A percentile compares a stretch with the other conserved stretches of the same genome.
Evolutionary conservation across 2,797 vertebrate species (phyloP).

Genomic region (Enteromius argenteus): DNA sequence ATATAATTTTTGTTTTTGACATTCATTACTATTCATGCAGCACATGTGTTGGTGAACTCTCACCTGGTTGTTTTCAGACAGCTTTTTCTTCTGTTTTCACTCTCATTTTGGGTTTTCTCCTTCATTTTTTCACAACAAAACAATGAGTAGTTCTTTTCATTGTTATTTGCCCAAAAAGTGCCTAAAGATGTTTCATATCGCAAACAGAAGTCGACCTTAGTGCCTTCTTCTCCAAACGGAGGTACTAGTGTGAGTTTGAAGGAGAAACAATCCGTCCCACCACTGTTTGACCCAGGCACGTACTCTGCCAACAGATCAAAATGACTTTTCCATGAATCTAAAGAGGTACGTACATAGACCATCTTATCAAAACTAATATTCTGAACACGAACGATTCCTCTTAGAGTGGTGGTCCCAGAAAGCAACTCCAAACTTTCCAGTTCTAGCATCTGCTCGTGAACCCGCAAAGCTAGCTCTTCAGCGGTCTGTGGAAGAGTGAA

Average conservation of each 20-base stretch:
- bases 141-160: conserved; percentile 86
- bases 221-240: conserved; percentile 82
- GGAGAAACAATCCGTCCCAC: conserved; percentile 87
- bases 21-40: not conserved
- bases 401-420: conserved; percentile 85
- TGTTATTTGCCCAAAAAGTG: conserved; percentile 96
- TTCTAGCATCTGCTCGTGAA: conserved; percentile 84
- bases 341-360: conserved; percentile 87
- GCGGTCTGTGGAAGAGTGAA: conserved; percentile 81
- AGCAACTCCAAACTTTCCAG: conserved; percentile 85
- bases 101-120: conserved; percentile 72
- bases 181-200: conserved; percentile 90
- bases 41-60: conserved; percentile 58
- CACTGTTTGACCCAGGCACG: conserved; percentile 84
- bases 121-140: conserved; percentile 82
- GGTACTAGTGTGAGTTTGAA: conserved; percentile 91
- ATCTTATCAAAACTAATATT: conserved; percentile 90
- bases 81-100: conserved; percentile 85
- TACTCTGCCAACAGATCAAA: conserved; percentile 93
- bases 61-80: conserved; percentile 91
- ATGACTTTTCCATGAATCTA: conserved; percentile 90
- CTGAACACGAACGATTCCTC: conserved; percentile 88
- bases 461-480: conserved; percentile 80
- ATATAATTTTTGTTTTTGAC: not conserved
- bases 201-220: conserved; percentile 92